Evolutionary conservation across 2,888 invertebrate genomes (phyloP), one percentile per base, ranked within the genome.

Genomic region (Chromoteleia sp.): DNA sequence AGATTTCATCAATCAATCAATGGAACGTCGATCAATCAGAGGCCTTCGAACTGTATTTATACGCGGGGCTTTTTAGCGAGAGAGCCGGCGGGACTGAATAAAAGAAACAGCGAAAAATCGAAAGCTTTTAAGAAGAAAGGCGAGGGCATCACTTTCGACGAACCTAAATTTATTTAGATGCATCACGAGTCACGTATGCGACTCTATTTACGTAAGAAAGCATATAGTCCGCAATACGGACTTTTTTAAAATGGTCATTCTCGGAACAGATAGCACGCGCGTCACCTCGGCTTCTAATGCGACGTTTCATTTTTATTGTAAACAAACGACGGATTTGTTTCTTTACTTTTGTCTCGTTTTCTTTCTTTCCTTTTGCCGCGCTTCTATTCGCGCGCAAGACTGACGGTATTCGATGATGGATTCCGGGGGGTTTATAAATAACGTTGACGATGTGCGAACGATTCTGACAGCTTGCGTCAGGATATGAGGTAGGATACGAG

Each of bases 131-230:
- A 78, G 70, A 77, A 65, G 59, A 71, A 71, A 78, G 71, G 14
- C 65, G 41, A 39, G 39, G 39, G 68, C 52, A 48, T 14, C 68
- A 59, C 71, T 78, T 71, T 65, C 65, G 59, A 78, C 71, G 59
- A 33, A 19, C 65, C 78, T 78, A 78, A 78, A 78, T 78, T 78
- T 78, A 78, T 78, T 78, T 78, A 30, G 71, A 73, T 78, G 78
- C 78, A 78, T 78, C 78, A 73, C 65, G 71, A 29, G 78, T 45
- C 71, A 67, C 71, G 78, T 59, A 78, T 71, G 78, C 25, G 78
- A 65, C 78, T 78, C 65, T 78, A 78, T 78, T 78, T 78, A 65
- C 65, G 78, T 78, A 65, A 73, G 65, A 61, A 29, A 21, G 30
- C 41, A 63, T 48, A 75, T n/a, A 59, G 67, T 36, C 21, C 45